phyloP scores from a whole-genome alignment of 2,113 vertebrate species.

The Tretioscincus oriximinensis region DNA sequence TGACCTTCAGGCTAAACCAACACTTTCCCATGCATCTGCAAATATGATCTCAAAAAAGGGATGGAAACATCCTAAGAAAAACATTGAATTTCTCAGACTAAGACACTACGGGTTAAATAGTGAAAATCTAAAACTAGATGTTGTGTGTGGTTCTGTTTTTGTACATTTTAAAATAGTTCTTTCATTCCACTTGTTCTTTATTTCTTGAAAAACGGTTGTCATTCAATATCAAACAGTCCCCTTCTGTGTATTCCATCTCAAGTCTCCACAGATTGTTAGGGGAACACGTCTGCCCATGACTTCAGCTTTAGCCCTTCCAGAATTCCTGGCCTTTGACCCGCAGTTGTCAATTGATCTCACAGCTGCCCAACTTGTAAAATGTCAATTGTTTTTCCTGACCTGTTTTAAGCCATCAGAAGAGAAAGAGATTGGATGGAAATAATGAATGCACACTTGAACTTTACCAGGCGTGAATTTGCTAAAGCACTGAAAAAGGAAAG shows the following conservation, averaged over 20 bases:
- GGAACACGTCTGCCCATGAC: not conserved
- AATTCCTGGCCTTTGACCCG: conserved; percentile 30
- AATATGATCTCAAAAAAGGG: not conserved
- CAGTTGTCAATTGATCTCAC: conserved; percentile 31
- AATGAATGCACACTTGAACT: not conserved
- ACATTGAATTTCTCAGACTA: not conserved
- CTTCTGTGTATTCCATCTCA: not conserved
- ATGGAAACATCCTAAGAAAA: not conserved
- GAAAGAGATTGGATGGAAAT: not conserved
- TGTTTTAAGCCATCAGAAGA: conserved; percentile 4
- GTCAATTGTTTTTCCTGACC: conserved; percentile 37
- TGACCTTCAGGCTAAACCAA: too few relatives aligned
- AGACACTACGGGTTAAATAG: not conserved
- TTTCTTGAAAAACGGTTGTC: not conserved
- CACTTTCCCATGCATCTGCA: not conserved
- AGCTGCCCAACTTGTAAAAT: conserved; percentile 12
- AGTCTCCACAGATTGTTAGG: not conserved
- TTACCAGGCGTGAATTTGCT: not conserved
- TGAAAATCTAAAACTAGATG: not conserved
- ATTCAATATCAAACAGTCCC: not conserved
- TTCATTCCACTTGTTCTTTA: conserved; percentile 23
- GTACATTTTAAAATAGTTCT: not conserved
- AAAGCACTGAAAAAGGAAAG: too few relatives aligned
- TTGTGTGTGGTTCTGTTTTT: not conserved
- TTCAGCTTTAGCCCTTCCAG: conserved; percentile 10